Percentiles rank a stretch among this genome's conserved stretches.
These are phyloP conservation scores for Dendrolimus punctatus DNA, from an alignment of 1,140 invertebrate genomes.

Conservation along the genomic window DNA sequence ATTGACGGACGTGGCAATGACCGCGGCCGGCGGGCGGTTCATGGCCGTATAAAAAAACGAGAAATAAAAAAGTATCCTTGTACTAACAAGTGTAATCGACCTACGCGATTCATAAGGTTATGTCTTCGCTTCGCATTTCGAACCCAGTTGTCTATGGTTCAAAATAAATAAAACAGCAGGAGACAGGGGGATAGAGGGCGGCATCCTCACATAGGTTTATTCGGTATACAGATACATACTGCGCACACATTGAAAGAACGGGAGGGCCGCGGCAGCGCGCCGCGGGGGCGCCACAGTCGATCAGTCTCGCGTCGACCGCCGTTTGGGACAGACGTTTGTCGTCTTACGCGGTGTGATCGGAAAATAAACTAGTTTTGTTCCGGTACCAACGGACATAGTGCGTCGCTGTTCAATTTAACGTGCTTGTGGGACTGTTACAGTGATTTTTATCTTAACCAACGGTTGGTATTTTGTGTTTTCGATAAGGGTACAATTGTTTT, in stretches of 20 bases:
- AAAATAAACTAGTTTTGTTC: slow-evolving; percentile 64
- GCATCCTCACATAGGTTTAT: slow-evolving; percentile 26
- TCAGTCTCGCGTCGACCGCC: slow-evolving; percentile 61
- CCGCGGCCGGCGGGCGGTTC: slow-evolving; percentile 54
- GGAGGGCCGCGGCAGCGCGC: slow-evolving; percentile 21
- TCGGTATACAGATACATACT: slow-evolving; percentile 12
- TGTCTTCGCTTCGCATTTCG: slow-evolving; percentile 35
- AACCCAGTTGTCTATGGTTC: slow-evolving; percentile 25
- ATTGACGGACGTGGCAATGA: slow-evolving; percentile 64
- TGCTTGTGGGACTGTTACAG: slow-evolving; percentile 54
- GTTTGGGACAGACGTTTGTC: slow-evolving; percentile 28
- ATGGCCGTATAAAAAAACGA: slow-evolving; percentile 53
- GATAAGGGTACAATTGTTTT: slow-evolving; percentile 12
- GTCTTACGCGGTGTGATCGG: slow-evolving; percentile 33
- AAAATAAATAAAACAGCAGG: slow-evolving; percentile 45
- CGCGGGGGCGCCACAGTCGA: slow-evolving; percentile 48
- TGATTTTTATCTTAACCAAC: slow-evolving; percentile 42
- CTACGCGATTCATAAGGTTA: slow-evolving; percentile 13
- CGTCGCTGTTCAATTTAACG: slow-evolving; percentile 35
- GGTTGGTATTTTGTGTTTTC: slow-evolving; percentile 50
- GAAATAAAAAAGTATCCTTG: slow-evolving; percentile 26
- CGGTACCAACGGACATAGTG: slow-evolving; percentile 41
- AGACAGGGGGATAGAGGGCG: slow-evolving; percentile 43
- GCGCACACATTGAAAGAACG: slow-evolving; percentile 37
- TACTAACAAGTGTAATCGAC: slow-evolving; percentile 9